Evolutionary conservation across 2,113 vertebrate species (phyloP), one percentile per base, ranked within the genome.

Genomic region (Patagioenas fasciata): DNA sequence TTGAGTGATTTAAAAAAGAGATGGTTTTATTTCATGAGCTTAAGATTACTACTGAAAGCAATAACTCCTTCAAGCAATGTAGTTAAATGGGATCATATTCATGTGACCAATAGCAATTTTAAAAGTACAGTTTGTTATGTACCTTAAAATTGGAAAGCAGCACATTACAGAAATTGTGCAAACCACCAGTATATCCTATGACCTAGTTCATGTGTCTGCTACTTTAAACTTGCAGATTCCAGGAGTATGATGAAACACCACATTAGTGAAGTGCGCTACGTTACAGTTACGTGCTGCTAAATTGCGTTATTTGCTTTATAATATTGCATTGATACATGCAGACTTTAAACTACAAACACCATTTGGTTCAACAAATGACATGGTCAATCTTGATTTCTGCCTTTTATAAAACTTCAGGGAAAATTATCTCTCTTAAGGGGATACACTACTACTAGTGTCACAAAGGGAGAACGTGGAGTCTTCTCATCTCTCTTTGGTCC

Each of bases 31-130:
- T 89, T 75, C 1, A 1, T 89, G 38, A 77, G 38, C 4, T 85
- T 85, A 89, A 89, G 50, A 75, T 91, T 82, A 66, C n/a, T 72
- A 6, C 61, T 91, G 78, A 85, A 93, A 91, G 71, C 50, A 83
- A 15, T 75, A 89, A 80, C 21, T 82, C 21, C 29, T 80, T 93
- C 62, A 89, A 85, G 74, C 56, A 89, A 50, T 84, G 18, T 3
- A 34, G 57, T 79, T 75, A 72, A 87, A 79, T 81, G 38, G 64
- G 53, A 73, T 89, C 82, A 88, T 61, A 77, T 36, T 85, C 50
- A 65, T 20, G 40, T 88, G 90, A 58, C 62, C 47, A 77, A 83
- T 44, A 91, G 50, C 44, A 88, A 54, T 75, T 94, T 82, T 36
- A 88, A 88, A 65, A 56, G 42, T 93, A 51, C 31, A 6, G 5